These are phyloP conservation scores for Gymnorhina tibicen DNA, from an alignment of 2,113 vertebrate species.

Conservation along the genomic window DNA sequence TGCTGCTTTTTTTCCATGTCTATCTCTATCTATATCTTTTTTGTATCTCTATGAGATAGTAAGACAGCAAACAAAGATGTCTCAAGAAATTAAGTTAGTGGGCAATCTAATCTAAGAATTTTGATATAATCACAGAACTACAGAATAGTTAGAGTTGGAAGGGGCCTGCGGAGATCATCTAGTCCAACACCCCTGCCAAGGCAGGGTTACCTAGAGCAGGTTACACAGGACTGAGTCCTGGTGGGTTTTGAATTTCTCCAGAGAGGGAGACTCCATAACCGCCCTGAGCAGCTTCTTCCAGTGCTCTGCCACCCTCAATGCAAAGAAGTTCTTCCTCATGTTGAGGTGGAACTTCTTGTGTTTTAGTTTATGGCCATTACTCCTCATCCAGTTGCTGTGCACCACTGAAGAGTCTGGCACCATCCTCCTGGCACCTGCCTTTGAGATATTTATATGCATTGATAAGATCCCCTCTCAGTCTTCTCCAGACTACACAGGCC, in stretches of 20 bases:
- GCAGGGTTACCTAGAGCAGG: background rate
- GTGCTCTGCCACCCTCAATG: background rate
- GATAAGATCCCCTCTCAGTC: background rate
- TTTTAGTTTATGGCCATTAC: background rate
- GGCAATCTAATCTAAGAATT: background rate
- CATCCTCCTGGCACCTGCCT: background rate
- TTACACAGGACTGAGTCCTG: background rate
- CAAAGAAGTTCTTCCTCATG: background rate
- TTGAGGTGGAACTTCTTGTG: background rate
- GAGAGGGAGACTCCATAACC: fast-evolving
- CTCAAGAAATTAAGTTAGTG: background rate
- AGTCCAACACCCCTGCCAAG: background rate
- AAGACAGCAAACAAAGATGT: background rate
- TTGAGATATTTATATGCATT: background rate
- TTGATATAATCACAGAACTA: background rate
- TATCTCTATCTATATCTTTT: background rate
- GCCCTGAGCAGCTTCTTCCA: background rate
- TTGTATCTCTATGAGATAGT: background rate
- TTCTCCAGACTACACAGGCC: background rate
- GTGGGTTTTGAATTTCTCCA: background rate
- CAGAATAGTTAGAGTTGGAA: background rate
- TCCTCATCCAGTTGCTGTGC: background rate
- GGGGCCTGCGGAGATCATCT: background rate
- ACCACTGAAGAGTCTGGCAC: background rate
- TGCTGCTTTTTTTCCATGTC: background rate